Conservation (phyloP, 2,113 vertebrate species). For the Dasyprocta punctata region DNA sequence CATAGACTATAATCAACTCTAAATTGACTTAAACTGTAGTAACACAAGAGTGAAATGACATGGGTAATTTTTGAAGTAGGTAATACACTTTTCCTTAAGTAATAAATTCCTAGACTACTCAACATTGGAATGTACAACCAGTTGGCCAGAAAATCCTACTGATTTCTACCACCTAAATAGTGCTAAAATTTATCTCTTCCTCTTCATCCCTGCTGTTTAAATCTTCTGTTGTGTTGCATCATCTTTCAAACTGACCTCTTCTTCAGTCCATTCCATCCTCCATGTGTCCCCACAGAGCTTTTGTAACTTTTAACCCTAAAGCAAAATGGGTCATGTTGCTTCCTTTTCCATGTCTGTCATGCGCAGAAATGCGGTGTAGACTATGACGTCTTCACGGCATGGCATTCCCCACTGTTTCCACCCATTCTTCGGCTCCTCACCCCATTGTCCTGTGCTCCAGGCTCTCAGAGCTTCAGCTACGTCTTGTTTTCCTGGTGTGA, state of each 20-base stretch:
- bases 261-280: neutral
- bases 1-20: neutral
- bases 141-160: constrained; percentile 33
- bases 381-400: rapidly evolving
- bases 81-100: constrained; percentile 38
- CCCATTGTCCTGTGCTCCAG: neutral
- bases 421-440: rapidly evolving
- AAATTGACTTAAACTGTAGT: neutral
- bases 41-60: neutral
- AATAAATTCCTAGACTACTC: constrained; percentile 44
- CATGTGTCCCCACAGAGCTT: neutral
- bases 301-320: neutral
- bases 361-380: neutral
- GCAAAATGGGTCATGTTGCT: neutral
- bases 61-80: constrained; percentile 23
- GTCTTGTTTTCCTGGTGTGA: neutral
- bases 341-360: neutral
- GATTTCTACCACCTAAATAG: neutral
- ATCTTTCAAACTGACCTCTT: neutral
- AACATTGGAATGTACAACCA: neutral
- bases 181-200: neutral
- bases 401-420: neutral
- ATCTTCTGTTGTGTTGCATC: neutral
- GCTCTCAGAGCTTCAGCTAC: neutral
- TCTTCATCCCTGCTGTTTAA: neutral